A percentile compares a stretch with the other conserved stretches of the same genome.
phyloP scores from a whole-genome alignment of 2,797 vertebrate species.

The Acanthurus tractus region DNA sequence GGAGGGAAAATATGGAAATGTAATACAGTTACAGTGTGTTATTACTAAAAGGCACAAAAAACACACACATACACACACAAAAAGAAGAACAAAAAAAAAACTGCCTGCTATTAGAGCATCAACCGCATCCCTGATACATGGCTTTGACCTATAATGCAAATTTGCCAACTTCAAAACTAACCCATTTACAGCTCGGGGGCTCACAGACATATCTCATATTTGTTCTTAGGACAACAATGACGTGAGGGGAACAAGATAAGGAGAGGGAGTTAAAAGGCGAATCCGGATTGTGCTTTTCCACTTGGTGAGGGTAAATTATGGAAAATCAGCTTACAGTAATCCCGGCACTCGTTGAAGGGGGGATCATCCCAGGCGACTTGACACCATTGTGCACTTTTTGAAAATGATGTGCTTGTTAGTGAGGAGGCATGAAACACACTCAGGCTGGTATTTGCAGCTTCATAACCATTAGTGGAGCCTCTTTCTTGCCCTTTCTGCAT shows the following conservation, averaged over 20 bases:
- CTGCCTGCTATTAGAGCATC: slow-evolving; percentile 38
- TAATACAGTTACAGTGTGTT: slow-evolving; percentile 38
- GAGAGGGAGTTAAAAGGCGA: slow-evolving; percentile 77
- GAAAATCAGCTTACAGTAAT: slow-evolving; percentile 87
- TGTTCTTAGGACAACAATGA: slow-evolving; percentile 75
- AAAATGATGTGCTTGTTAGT: slow-evolving; percentile 85
- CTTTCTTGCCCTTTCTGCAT: slow-evolving; percentile 34
- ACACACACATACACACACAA: slow-evolving; percentile 13
- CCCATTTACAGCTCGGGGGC: slow-evolving; percentile 49
- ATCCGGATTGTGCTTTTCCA: slow-evolving; percentile 84
- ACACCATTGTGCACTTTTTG: slow-evolving; percentile 84
- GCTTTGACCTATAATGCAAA: slow-evolving; percentile 61
- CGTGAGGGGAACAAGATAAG: slow-evolving; percentile 79
- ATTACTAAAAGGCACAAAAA: slow-evolving; percentile 38
- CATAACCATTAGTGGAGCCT: slow-evolving; percentile 51
- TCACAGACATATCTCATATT: slow-evolving; percentile 65
- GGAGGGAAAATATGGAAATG: slow-evolving; percentile 54
- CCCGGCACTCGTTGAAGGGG: slow-evolving; percentile 78
- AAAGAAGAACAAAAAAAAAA: slow-evolving; percentile 5
- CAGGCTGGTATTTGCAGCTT: slow-evolving; percentile 46
- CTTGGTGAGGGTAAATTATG: slow-evolving; percentile 84
- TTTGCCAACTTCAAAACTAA: slow-evolving; percentile 58
- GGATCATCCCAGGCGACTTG: slow-evolving; percentile 81
- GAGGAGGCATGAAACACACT: slow-evolving; percentile 66
- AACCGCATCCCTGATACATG: slow-evolving; percentile 15